Base-by-base conservation (phyloP, 1,140 invertebrate species). In the Hylyphantes graminicola region DNA sequence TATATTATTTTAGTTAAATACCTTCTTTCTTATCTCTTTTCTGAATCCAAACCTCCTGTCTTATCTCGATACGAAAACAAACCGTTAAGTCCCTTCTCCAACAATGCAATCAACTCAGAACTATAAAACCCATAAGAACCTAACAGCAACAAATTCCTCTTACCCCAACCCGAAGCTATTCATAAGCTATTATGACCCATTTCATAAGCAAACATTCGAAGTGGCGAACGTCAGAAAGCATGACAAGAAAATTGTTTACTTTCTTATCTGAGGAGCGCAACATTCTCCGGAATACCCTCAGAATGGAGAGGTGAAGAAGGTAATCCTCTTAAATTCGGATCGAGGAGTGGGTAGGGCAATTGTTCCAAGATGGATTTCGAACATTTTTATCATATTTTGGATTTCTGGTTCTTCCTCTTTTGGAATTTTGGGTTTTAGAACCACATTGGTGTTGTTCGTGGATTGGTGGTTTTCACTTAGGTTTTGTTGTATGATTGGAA, bases 181-280 rank as follows among this genome's bases (percentile, higher is more conserved):
- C 59, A 76, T 76, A 76, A 76, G 9, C 59, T 19, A 12, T 53
- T 35, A 11, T 65, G 63, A 54, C 51, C 63, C 55, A 78, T 78
- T 61, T 12, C 17, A 55, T 21, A 78, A 67, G 48, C 76, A 78
- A 67, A 78, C 76, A 67, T 54, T 48, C 55, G 21, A 50, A 76
- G 57, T 35, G 53, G 51, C 12, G 19, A 78, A 21, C 76, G 57
- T 78, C 76, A 65, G 35, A 35, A 48, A n/a, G 35, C 51, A 78
- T 78, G 63, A 55, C 51, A 78, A 78, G 76, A 65, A 67, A 78
- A 78, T 55, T 78, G 76, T 78, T 78, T 78, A 67, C 64, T 78
- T 55, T 78, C 76, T 78, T 78, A 78, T 78, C 76, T 21, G 50
- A 12, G 17, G 10, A 17, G 15, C 7, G 76, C 76, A 78, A 67